Evolutionary conservation across 2,888 invertebrate genomes (phyloP), one percentile per base, ranked within the genome.

Genomic region (Apotomis betuletana): DNA sequence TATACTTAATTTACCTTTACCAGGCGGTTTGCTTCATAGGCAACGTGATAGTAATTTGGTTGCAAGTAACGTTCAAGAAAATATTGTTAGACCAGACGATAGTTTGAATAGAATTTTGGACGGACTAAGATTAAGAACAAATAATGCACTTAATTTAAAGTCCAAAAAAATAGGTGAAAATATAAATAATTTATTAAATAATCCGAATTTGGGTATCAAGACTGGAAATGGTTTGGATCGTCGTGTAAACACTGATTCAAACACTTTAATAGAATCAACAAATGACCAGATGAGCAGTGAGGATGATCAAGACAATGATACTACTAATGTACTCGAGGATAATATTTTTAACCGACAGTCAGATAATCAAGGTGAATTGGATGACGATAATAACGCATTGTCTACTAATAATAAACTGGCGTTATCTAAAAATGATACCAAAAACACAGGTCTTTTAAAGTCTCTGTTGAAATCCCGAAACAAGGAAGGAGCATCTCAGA

Each of bases 11-110:
- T 65, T 84, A 38, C 77, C 84, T 3, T 81, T 79, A 69, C 73
- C 77, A 5, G 38, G 76, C n/a, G 70, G 69, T 13, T 51, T 78
- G 44, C 51, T 79, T 41, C 75, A 81, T 46, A 70, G 51, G 15
- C 64, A 59, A 10, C 54, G 36, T 15, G 88, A 90, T 74, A 88
- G 77, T 71, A 76, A 79, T 70, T 69, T 77, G 10, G 81, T 81
- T 27, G 87, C 90, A 51, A 91, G 87, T 77, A 84, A 85, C 73
- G 74, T 85, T 6, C 77, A 86, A 69, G 85, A 87, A 80, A 77
- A 70, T 10, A 55, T 84, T 13, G 70, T 78, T 5, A 61, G 55
- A 70, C 75, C 73, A 49, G 74, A 73, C 69, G n/a, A 60, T 74
- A 62, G 52, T 64, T 52, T 51, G 55, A 70, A 70, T 74, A 75